A percentile compares a stretch with the other conserved stretches of the same genome.
phyloP scores from a whole-genome alignment of 2,113 vertebrate species.

The Gobio gobio region DNA sequence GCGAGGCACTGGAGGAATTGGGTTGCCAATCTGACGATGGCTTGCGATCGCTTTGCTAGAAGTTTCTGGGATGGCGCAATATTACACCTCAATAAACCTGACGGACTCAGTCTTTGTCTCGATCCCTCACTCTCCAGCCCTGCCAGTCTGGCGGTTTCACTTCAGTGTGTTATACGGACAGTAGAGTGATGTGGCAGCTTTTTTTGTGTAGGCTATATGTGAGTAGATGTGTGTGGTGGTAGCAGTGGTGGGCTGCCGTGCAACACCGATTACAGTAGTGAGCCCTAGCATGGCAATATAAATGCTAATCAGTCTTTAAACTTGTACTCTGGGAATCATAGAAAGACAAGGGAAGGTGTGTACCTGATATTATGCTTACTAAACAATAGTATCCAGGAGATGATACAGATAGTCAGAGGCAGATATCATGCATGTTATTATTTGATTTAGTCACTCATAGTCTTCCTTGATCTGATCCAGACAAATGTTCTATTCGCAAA shows the following conservation, averaged over 20 bases:
- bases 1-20: conserved; percentile 73
- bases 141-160: conserved; percentile 5
- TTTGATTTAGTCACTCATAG: not conserved
- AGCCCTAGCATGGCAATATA: conserved; percentile 68
- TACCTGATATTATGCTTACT: conserved; percentile 37
- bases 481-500: conserved; percentile 4
- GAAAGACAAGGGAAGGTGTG: conserved; percentile 57
- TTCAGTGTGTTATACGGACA: conserved; percentile 27
- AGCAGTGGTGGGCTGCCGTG: not conserved
- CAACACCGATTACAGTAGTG: conserved; percentile 61
- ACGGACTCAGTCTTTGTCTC: conserved; percentile 27
- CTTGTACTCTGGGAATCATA: conserved; percentile 67
- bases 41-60: conserved; percentile 65
- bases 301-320: conserved; percentile 78
- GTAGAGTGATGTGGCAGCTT: not conserved
- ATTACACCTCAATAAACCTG: conserved; percentile 69
- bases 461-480: not conserved
- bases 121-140: not conserved
- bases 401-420: not conserved
- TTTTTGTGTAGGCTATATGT: not conserved
- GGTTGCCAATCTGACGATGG: conserved; percentile 71
- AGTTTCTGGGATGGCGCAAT: conserved; percentile 71
- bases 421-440: not conserved
- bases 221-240: not conserved
- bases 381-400: conserved; percentile 11